Conservation (phyloP, 2,113 vertebrate genomes). For the Oostethus manadensis region DNA sequence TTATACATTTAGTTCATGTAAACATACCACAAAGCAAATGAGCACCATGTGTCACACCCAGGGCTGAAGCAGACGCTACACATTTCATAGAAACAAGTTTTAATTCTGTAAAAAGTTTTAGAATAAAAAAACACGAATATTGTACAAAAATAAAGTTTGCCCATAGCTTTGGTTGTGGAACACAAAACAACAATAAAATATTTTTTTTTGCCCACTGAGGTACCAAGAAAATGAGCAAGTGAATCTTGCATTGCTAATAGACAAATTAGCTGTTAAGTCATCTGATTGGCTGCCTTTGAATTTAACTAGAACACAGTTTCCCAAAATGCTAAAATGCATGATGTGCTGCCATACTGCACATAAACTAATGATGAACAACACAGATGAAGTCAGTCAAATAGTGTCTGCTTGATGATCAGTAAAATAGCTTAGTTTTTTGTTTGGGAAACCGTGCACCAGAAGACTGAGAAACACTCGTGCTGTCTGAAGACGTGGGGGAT, state of each 20-base stretch:
- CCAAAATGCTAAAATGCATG: slow-evolving; percentile 34
- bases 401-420: too few relatives aligned
- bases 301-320: slow-evolving; percentile 22
- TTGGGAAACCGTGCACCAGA: too few relatives aligned
- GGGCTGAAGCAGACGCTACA: slow-evolving; percentile 38
- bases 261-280: slow-evolving; percentile 27
- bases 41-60: slow-evolving; percentile 27
- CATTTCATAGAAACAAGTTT: slow-evolving; percentile 90
- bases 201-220: too few relatives aligned
- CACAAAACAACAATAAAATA: slow-evolving; percentile 77
- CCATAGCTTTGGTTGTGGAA: slow-evolving; percentile 98
- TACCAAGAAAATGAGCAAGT: slow-evolving; percentile 12
- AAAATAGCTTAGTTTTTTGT: too few relatives aligned
- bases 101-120: slow-evolving; percentile 99
- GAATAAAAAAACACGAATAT: slow-evolving; percentile 88
- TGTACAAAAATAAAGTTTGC: slow-evolving; percentile 99
- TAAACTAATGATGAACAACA: too few relatives aligned
- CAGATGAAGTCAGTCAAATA: too few relatives aligned
- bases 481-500: slow-evolving; percentile 18
- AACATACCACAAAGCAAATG: slow-evolving; percentile 34
- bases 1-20: slow-evolving; percentile 27
- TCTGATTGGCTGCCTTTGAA: slow-evolving; percentile 9
- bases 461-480: slow-evolving; percentile 6
- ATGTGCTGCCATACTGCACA: slow-evolving; percentile 1
- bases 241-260: slow-evolving; percentile 29